A percentile compares a stretch with the other conserved stretches of the same genome.
Conservation (phyloP, 1,140 invertebrate species). For the Holcopasites calliopsidis region DNA sequence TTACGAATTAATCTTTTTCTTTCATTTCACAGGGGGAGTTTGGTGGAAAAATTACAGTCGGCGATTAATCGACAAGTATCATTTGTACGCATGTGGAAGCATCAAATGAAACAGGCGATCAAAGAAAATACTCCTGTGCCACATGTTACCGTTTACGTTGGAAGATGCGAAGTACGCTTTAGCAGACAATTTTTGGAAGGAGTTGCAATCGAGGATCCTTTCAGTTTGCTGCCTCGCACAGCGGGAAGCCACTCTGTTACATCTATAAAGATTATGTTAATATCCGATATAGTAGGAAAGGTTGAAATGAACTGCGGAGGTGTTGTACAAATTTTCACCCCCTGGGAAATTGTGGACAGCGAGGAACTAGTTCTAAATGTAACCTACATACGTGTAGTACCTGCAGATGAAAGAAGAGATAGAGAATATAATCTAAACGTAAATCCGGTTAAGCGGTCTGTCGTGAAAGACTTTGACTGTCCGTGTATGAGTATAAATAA, state of each 20-base stretch:
- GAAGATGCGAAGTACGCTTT: constrained; percentile 49
- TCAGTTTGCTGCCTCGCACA: neutral
- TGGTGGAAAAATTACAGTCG: constrained; percentile 64
- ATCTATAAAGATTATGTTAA: constrained; percentile 62
- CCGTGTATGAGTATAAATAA: constrained; percentile 62
- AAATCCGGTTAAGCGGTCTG: neutral
- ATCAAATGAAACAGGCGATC: constrained; percentile 63
- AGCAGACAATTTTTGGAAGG: constrained; percentile 67
- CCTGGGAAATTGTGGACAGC: constrained; percentile 70
- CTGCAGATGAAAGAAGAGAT: neutral
- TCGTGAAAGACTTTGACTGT: constrained; percentile 67
- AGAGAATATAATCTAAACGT: neutral
- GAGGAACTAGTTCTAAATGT: constrained; percentile 59
- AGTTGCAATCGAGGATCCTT: constrained; percentile 61
- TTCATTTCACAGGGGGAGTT: constrained; percentile 68
- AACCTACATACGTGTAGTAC: constrained; percentile 63
- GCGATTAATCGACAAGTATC: constrained; percentile 67
- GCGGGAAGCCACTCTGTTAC: neutral
- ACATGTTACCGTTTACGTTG: constrained; percentile 59
- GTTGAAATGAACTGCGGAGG: constrained; percentile 55
- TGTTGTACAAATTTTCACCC: constrained; percentile 71
- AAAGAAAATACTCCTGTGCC: constrained; percentile 33
- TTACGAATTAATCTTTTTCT: neutral
- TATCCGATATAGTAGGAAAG: constrained; percentile 70
- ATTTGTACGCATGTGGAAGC: constrained; percentile 69